Conservation (phyloP, 1,140 invertebrate genomes). For the Apis mellifera region DNA sequence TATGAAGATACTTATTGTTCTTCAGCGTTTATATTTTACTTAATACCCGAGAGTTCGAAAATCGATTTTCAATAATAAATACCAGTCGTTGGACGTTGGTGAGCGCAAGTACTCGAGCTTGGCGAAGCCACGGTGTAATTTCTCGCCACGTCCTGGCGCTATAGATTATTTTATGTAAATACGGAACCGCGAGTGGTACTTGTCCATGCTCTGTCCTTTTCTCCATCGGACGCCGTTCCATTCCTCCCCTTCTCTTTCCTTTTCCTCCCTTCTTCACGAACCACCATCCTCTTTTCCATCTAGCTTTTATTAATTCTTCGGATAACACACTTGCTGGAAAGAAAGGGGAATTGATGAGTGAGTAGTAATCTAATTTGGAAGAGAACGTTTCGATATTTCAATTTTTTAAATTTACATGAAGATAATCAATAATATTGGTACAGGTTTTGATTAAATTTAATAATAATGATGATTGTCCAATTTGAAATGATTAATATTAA, state of each 20-base stretch:
- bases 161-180: constrained; percentile 70
- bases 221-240: neutral
- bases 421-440: constrained; percentile 25
- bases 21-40: constrained; percentile 18
- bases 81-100: constrained; percentile 30
- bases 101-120: constrained; percentile 29
- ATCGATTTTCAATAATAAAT: constrained; percentile 65
- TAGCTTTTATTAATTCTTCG: constrained; percentile 67
- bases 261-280: neutral
- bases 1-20: neutral
- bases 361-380: constrained; percentile 67
- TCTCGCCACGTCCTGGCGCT: constrained; percentile 55
- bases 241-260: neutral
- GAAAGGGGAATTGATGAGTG: constrained; percentile 64
- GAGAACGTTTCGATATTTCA: constrained; percentile 53
- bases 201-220: constrained; percentile 10
- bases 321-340: constrained; percentile 57
- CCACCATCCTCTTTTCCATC: constrained; percentile 12
- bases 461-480: neutral
- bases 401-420: constrained; percentile 67
- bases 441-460: neutral
- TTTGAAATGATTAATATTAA: too few relatives aligned
- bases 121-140: constrained; percentile 57
- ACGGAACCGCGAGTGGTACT: constrained; percentile 65
- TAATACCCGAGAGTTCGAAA: constrained; percentile 17